A percentile compares a stretch with the other conserved stretches of the same genome.
These are phyloP conservation scores for Embidobia sp. DNA, from an alignment of 2,888 invertebrate species.

Conservation along the genomic window DNA sequence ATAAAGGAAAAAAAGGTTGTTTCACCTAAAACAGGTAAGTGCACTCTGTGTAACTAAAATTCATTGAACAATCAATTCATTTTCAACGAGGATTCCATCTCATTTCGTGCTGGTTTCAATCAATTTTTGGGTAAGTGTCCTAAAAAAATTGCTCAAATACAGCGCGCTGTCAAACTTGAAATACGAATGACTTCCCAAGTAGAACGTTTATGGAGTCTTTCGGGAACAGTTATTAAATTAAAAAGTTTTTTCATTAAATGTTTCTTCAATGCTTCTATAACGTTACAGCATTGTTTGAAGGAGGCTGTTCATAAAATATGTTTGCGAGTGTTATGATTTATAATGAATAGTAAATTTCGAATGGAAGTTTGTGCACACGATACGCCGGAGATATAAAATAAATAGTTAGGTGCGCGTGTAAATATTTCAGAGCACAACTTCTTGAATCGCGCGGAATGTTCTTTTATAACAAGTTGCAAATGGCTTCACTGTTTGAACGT, in stretches of 20 bases:
- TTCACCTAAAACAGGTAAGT: too few species aligned
- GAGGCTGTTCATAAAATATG: constrained; percentile 32
- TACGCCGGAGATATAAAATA: background rate
- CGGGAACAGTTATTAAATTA: constrained; percentile 43
- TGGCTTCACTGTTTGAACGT: too few species aligned
- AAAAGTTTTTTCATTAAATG: constrained; percentile 54
- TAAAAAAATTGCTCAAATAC: constrained; percentile 7
- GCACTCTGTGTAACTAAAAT: too few species aligned
- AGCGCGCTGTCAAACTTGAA: constrained; percentile 35
- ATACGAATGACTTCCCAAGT: constrained; percentile 27
- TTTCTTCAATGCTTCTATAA: constrained; percentile 17
- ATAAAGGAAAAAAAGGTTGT: too few species aligned
- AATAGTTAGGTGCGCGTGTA: background rate
- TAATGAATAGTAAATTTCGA: constrained; percentile 31
- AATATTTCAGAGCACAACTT: too few species aligned
- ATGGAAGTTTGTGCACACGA: too few species aligned
- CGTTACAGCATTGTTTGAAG: constrained; percentile 16
- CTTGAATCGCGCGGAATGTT: too few species aligned
- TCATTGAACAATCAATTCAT: too few species aligned
- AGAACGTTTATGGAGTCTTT: constrained; percentile 14
- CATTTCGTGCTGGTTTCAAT: constrained; percentile 3
- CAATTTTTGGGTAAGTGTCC: constrained; percentile 5
- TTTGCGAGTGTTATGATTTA: constrained; percentile 6
- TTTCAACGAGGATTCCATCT: too few species aligned
- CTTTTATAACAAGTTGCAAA: too few species aligned